Conservation (phyloP, 2,797 vertebrate genomes). For the Gila robusta region DNA sequence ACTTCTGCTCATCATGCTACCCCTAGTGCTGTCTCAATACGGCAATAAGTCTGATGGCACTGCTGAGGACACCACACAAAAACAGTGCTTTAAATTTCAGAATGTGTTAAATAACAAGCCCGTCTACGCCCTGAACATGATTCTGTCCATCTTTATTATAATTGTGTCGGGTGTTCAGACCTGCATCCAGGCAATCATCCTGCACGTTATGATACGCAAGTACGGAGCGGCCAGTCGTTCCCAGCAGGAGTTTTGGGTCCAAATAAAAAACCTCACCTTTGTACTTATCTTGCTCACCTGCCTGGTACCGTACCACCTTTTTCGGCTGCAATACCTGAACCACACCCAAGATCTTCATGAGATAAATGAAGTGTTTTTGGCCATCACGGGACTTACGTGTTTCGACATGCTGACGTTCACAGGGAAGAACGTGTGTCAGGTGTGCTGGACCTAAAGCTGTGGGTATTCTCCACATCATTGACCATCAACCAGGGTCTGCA, state of each 20-base stretch:
- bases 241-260: slow-evolving; percentile 90
- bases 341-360: accelerated
- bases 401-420: slow-evolving; percentile 88
- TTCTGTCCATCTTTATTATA: slow-evolving; percentile 70
- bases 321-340: slow-evolving; percentile 82
- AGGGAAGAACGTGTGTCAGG: slow-evolving; percentile 71
- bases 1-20: slow-evolving; percentile 73
- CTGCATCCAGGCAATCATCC: slow-evolving; percentile 78
- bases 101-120: accelerated
- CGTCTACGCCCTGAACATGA: slow-evolving; percentile 79
- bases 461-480: not conserved
- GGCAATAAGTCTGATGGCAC: slow-evolving; percentile 25
- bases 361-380: slow-evolving; percentile 88
- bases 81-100: slow-evolving; percentile 84
- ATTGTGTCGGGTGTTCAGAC: slow-evolving; percentile 70
- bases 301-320: slow-evolving; percentile 90
- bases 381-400: slow-evolving; percentile 88
- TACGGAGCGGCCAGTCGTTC: slow-evolving; percentile 69
- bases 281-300: slow-evolving; percentile 86
- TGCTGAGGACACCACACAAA: accelerated
- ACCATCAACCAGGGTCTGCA: not conserved
- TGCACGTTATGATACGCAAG: slow-evolving; percentile 74
- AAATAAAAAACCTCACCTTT: slow-evolving; percentile 88
- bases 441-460: slow-evolving; percentile 36
- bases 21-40: slow-evolving; percentile 71